These are phyloP conservation scores for Oedothorax gibbosus DNA, from an alignment of 1,140 invertebrate species.

Conservation along the genomic window DNA sequence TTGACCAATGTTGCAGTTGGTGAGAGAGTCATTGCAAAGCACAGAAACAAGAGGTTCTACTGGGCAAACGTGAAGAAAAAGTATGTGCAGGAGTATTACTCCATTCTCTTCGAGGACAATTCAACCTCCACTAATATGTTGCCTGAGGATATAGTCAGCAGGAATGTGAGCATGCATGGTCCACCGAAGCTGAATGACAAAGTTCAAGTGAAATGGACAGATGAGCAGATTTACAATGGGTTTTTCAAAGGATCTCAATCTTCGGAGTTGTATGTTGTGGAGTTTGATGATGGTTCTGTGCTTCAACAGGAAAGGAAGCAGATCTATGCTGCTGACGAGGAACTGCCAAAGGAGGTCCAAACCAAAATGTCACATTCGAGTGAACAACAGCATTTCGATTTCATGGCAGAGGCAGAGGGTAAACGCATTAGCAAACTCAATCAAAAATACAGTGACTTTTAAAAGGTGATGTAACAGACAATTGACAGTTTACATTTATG, in stretches of 20 bases:
- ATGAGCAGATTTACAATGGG: constrained; percentile 74
- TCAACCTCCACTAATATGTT: constrained; percentile 74
- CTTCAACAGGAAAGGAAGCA: constrained; percentile 67
- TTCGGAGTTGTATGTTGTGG: constrained; percentile 70
- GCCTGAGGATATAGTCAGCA: constrained; percentile 69
- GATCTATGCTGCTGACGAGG: constrained; percentile 68
- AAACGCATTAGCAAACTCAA: constrained; percentile 56
- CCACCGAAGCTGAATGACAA: constrained; percentile 70
- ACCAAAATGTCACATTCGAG: constrained; percentile 68
- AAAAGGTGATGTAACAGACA: background rate
- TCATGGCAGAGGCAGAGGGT: constrained; percentile 23
- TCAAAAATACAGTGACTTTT: constrained; percentile 49
- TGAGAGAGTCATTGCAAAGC: constrained; percentile 74
- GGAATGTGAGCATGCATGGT: constrained; percentile 62
- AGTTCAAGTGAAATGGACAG: constrained; percentile 74
- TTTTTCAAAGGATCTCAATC: constrained; percentile 73
- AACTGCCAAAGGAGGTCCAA: constrained; percentile 70
- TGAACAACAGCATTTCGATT: constrained; percentile 65
- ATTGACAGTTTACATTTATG: too few species aligned
- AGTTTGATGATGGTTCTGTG: constrained; percentile 70
- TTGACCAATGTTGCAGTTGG: constrained; percentile 66
- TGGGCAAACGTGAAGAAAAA: constrained; percentile 72
- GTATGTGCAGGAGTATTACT: constrained; percentile 72
- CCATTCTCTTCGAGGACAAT: constrained; percentile 76
- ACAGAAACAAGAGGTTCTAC: constrained; percentile 75